Percentiles rank a stretch among this genome's conserved stretches.
Evolutionary conservation across 2,113 vertebrate genomes (phyloP).

Genomic region (Gavialis gangeticus): DNA sequence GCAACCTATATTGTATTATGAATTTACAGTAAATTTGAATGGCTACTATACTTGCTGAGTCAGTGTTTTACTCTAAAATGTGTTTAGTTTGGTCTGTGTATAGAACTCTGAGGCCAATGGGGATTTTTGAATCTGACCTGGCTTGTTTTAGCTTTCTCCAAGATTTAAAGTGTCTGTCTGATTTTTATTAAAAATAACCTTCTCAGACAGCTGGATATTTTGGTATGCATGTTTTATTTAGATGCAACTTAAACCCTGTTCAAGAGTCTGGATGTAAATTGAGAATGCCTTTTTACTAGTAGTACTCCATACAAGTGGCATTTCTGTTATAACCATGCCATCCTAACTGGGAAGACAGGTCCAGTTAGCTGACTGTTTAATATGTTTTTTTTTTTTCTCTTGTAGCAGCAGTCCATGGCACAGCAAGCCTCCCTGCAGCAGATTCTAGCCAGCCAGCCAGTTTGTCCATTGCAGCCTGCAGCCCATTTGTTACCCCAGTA

Average conservation of each 20-base stretch:
- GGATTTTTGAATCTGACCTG: neutral
- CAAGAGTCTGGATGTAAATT: neutral
- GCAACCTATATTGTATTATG: neutral
- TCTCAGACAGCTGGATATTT: neutral
- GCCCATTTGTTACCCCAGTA: slow-evolving; percentile 78
- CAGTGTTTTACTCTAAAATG: neutral
- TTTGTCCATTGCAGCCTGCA: slow-evolving; percentile 73
- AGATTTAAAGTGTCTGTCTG: neutral
- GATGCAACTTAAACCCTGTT: neutral
- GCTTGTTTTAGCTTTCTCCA: neutral
- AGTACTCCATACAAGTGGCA: fast-evolving
- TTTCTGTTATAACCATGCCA: fast-evolving
- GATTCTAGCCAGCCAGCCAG: slow-evolving; percentile 77
- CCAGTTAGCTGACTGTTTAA: fast-evolving
- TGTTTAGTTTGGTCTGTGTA: neutral
- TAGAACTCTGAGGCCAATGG: neutral
- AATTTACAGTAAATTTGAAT: neutral
- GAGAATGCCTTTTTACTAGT: fast-evolving
- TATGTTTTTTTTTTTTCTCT: neutral
- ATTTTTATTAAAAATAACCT: slow-evolving; percentile 14
- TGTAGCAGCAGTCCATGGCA: slow-evolving; percentile 65
- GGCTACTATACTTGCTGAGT: neutral
- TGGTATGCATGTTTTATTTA: slow-evolving; percentile 13
- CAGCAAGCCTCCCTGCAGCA: slow-evolving; percentile 80
- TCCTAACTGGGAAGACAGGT: neutral